phyloP scores from a whole-genome alignment of 2,113 vertebrate genomes.

The Pachyramphus minor region DNA sequence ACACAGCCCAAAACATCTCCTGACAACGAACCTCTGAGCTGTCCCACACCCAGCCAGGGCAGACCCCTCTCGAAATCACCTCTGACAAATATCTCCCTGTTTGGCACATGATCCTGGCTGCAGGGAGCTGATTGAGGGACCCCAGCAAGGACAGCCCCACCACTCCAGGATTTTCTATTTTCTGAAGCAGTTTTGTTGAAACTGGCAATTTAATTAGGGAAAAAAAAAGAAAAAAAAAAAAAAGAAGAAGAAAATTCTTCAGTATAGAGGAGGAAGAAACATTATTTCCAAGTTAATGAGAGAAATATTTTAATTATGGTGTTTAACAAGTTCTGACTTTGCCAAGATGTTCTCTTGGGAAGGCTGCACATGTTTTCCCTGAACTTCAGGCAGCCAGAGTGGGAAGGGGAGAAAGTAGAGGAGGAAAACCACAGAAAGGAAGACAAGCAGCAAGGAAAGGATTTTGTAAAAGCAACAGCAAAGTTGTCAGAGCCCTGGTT shows the following conservation, averaged over 20 bases:
- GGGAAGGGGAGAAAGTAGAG: neutral
- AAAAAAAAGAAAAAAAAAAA: neutral
- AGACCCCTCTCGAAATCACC: neutral
- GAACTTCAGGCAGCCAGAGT: neutral
- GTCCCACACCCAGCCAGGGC: neutral
- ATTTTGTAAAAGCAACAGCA: neutral
- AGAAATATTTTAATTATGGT: slow-evolving; percentile 70
- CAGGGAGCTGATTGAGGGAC: neutral
- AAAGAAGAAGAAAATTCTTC: neutral
- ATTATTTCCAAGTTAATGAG: slow-evolving; percentile 66
- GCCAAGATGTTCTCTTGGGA: slow-evolving; percentile 1
- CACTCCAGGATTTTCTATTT: neutral
- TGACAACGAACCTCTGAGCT: accelerated
- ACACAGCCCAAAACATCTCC: accelerated
- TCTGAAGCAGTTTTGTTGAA: slow-evolving; percentile 27
- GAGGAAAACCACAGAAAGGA: neutral
- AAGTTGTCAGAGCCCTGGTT: neutral
- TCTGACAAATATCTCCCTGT: neutral
- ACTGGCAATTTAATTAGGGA: slow-evolving; percentile 67
- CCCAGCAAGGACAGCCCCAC: neutral
- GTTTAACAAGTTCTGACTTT: slow-evolving; percentile 61
- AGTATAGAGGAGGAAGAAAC: slow-evolving; percentile 42
- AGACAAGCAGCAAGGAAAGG: neutral
- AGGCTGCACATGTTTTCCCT: neutral
- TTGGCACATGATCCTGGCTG: neutral